Evolutionary conservation across 2,113 vertebrate genomes (phyloP).

Genomic region (Planiliza haematocheilus): DNA sequence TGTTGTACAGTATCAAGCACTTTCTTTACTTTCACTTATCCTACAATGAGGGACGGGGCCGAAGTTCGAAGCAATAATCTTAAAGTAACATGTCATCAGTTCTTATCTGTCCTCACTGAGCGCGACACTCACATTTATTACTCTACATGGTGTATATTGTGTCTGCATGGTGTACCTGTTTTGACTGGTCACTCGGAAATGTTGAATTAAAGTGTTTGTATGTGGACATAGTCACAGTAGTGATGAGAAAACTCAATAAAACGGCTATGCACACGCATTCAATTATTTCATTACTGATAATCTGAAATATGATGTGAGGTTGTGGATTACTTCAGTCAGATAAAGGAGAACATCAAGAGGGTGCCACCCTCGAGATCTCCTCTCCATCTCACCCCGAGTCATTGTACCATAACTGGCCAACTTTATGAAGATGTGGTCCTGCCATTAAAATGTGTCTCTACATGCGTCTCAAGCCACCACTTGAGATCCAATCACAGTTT

Average conservation of each 20-base stretch:
- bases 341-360: too few relatives aligned
- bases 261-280: conserved; percentile 35
- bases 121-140: conserved; percentile 17
- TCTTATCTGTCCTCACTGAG: conserved; percentile 15
- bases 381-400: too few relatives aligned
- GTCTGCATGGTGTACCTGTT: conserved; percentile 58
- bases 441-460: too few relatives aligned
- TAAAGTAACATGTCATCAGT: neutral
- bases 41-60: neutral
- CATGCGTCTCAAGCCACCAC: too few relatives aligned
- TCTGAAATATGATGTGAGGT: too few relatives aligned
- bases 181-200: conserved; percentile 14
- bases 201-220: conserved; percentile 21
- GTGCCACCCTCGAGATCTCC: too few relatives aligned
- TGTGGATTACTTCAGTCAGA: too few relatives aligned
- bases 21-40: conserved; percentile 8
- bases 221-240: neutral
- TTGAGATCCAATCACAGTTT: too few relatives aligned
- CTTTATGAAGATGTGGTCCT: too few relatives aligned
- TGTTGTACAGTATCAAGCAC: conserved; percentile 16
- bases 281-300: neutral
- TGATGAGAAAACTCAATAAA: conserved; percentile 55
- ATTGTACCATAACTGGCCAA: too few relatives aligned
- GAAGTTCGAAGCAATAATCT: conserved; percentile 55
- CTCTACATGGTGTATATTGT: conserved; percentile 8